Evolutionary conservation across 2,113 vertebrate species (phyloP), one percentile per base, ranked within the genome.

Genomic region (Labeo rohita): DNA sequence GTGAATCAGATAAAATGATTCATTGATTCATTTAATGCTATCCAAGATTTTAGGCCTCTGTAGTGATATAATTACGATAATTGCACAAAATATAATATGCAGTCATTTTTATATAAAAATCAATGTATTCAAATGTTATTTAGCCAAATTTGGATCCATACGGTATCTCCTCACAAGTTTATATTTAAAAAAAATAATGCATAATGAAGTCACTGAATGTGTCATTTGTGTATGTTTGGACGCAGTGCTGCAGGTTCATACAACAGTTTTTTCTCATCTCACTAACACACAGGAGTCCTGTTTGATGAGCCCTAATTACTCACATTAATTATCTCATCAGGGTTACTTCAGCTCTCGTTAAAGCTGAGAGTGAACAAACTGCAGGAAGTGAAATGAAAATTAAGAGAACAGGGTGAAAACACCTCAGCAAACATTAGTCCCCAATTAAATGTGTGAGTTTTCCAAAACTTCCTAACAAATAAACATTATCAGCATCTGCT

Each of bases 401-500:
- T 78, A 10, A 78, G 52, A 78, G 34, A 59, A 36, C 28, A 59
- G 10, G 34, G 50, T 78, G 52, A 39, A 39, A 39, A 39, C 34
- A 78, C 50, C 75, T 56, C 50, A 56, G 66, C 15, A 54, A 56
- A 77, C 15, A 16, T 36, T 28, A 75, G 72, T 47, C 75, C 23
- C 75, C 50, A 77, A 54, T 77, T 77, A 77, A 77, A 54, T 16
- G 23, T 77, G 74, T 54, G 75, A 56, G 28, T 54, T 77, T 77
- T 13, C n/a, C 50, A 16, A 34, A 77, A 54, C 23, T 10, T 54
- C 3, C 12, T 12, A 34, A 77, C 4, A 77, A 6, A 77, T 10
- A 77, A 39, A 56, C 75, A 56, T 1, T 23, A 78, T 6, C 45
- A 73, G 39, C 36, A 73, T 73, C 39, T 28, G 45, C 73, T 8